A percentile compares a stretch with the other conserved stretches of the same genome.
Conservation (phyloP, 2,113 vertebrate species). For the Probosciger aterrimus region DNA sequence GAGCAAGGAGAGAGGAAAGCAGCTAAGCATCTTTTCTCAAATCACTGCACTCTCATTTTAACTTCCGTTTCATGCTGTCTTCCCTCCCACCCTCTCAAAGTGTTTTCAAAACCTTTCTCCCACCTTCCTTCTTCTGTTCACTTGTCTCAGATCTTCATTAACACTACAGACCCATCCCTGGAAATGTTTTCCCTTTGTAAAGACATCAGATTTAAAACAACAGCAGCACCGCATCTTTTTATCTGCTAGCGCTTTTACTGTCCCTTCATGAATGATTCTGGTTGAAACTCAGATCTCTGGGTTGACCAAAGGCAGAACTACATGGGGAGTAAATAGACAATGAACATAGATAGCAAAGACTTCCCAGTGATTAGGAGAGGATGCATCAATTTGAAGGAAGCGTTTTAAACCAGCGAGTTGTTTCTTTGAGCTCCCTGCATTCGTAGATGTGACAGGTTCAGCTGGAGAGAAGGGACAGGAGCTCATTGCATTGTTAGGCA, state of each 20-base stretch:
- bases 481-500: background rate
- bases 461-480: background rate
- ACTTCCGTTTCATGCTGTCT: background rate
- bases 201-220: background rate
- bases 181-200: background rate
- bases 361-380: background rate
- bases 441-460: background rate
- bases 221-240: background rate
- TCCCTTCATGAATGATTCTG: constrained; percentile 4
- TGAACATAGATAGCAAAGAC: background rate
- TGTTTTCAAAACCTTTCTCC: constrained; percentile 3
- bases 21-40: background rate
- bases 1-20: background rate
- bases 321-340: background rate
- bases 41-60: background rate
- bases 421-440: background rate
- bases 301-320: background rate
- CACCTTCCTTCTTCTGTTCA: background rate
- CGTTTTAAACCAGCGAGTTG: background rate
- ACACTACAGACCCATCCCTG: background rate
- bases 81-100: no score
- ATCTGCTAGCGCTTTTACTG: background rate
- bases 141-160: constrained; percentile 31
- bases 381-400: background rate
- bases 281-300: background rate